Evolutionary conservation across 2,797 vertebrate genomes (phyloP).

Genomic region (Sebastes nivosus): DNA sequence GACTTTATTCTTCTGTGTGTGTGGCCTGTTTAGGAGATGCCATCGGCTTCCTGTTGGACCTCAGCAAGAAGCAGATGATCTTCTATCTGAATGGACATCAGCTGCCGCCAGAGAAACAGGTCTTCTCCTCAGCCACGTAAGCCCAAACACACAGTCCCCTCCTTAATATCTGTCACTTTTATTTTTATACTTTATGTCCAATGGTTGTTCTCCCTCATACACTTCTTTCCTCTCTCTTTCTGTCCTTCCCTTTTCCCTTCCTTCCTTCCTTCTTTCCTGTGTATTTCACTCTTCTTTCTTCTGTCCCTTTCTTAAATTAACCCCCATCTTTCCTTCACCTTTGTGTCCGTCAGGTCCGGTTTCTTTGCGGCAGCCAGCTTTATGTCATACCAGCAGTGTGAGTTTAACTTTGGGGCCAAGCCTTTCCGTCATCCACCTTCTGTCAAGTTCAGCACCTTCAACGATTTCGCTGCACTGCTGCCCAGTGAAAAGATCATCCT

Average conservation of each 20-base stretch:
- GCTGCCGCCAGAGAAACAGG: constrained; percentile 97
- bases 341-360: constrained; percentile 85
- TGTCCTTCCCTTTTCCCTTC: background rate
- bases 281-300: background rate
- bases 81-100: constrained; percentile 98
- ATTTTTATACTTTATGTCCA: background rate
- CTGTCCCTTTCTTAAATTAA: background rate
- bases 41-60: constrained; percentile 96
- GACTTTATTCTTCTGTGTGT: background rate
- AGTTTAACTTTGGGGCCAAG: constrained; percentile 99
- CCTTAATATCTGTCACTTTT: background rate
- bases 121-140: constrained; percentile 97
- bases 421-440: constrained; percentile 95
- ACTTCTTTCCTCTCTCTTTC: background rate
- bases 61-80: constrained; percentile 98
- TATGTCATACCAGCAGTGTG: constrained; percentile 99
- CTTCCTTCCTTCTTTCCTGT: background rate
- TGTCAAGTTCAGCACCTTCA: constrained; percentile 97
- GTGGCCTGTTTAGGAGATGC: constrained; percentile 88
- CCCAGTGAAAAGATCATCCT: constrained; percentile 97
- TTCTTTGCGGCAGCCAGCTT: constrained; percentile 99
- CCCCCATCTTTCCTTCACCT: background rate
- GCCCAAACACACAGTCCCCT: constrained; percentile 50
- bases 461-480: constrained; percentile 94
- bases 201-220: background rate